These are phyloP conservation scores for Percopsis omiscomaycus DNA, from an alignment of 2,797 vertebrate species.

Conservation along the genomic window DNA sequence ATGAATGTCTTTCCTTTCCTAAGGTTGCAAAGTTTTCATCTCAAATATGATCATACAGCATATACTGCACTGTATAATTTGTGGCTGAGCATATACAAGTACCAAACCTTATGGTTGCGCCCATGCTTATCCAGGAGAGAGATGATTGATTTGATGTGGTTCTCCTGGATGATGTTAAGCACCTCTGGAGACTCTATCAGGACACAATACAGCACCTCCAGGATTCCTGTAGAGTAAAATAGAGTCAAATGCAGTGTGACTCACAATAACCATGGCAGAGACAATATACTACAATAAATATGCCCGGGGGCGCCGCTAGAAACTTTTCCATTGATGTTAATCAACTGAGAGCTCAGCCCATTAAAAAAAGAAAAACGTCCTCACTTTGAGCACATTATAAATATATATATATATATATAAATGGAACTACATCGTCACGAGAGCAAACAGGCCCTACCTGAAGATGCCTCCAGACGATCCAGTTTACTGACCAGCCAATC, in stretches of 20 bases:
- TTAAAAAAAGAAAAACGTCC: too few species aligned
- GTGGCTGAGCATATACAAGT: background rate
- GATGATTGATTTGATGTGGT: slow-evolving; percentile 97
- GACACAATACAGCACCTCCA: slow-evolving; percentile 95
- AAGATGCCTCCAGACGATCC: slow-evolving; percentile 92
- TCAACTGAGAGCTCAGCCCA: too few species aligned
- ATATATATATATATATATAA: background rate
- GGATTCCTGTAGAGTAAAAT: slow-evolving; percentile 79
- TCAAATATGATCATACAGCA: too few species aligned
- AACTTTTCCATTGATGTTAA: too few species aligned
- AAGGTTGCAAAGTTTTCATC: too few species aligned
- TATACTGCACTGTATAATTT: background rate
- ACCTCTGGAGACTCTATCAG: slow-evolving; percentile 96
- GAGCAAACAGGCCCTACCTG: slow-evolving; percentile 71
- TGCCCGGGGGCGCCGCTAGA: too few species aligned
- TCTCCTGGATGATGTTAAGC: slow-evolving; percentile 95
- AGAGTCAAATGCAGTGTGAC: background rate
- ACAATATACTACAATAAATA: background rate
- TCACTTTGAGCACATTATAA: too few species aligned
- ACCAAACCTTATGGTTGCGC: slow-evolving; percentile 90
- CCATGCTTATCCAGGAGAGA: slow-evolving; percentile 95
- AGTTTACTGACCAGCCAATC: slow-evolving; percentile 97
- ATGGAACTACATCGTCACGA: background rate
- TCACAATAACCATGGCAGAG: background rate
- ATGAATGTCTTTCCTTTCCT: background rate